These are phyloP conservation scores for Manacus vitellinus DNA, from an alignment of 2,113 vertebrate genomes.

Conservation along the genomic window DNA sequence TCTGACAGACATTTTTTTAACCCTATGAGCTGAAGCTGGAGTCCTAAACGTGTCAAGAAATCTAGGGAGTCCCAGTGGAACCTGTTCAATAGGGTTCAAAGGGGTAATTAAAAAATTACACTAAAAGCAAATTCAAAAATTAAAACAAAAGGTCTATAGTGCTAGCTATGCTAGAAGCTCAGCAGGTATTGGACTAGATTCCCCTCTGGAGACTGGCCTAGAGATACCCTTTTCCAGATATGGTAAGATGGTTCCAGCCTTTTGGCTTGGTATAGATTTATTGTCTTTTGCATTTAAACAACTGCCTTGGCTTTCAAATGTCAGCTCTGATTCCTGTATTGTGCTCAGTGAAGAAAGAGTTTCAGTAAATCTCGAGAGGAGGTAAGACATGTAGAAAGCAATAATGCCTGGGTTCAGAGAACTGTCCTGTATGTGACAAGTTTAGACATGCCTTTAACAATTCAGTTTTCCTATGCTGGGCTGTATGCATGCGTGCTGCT, in stretches of 20 bases:
- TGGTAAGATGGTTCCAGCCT: not conserved
- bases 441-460: not conserved
- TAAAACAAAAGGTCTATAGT: not conserved
- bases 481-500: not conserved
- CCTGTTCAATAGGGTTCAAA: not conserved
- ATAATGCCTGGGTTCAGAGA: not conserved
- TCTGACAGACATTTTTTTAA: not conserved
- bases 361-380: not conserved
- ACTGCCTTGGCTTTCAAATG: not conserved
- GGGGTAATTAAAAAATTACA: not conserved
- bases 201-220: not conserved
- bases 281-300: conserved; percentile 7
- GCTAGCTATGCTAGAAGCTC: not conserved
- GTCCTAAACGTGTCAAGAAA: not conserved
- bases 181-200: not conserved
- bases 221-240: not conserved
- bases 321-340: not conserved
- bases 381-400: not conserved
- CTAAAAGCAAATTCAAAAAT: not conserved
- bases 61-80: not conserved
- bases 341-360: not conserved
- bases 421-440: not conserved
- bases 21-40: not conserved
- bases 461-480: not conserved
- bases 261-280: conserved; percentile 13